phyloP scores from a whole-genome alignment of 1,140 invertebrate genomes.

The Dendrolimus punctatus region DNA sequence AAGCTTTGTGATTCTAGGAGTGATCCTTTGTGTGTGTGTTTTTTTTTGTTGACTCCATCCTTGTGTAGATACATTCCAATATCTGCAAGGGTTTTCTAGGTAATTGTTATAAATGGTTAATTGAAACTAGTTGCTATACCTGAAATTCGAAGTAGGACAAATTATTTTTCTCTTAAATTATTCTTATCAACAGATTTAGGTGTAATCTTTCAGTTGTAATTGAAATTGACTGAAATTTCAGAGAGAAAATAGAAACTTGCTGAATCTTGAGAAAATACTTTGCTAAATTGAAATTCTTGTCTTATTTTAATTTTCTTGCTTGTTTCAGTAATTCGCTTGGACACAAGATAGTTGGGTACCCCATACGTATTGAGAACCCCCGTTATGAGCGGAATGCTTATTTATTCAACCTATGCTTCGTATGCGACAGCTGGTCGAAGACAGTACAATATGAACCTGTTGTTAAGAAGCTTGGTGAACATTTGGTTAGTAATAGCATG shows the following conservation, averaged over 20 bases:
- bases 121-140: too few relatives aligned
- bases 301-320: constrained; percentile 2
- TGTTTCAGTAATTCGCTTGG: constrained; percentile 81
- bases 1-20: too few relatives aligned
- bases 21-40: too few relatives aligned
- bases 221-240: too few relatives aligned
- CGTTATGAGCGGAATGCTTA: constrained; percentile 95
- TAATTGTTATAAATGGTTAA: too few relatives aligned
- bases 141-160: too few relatives aligned
- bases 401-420: constrained; percentile 96
- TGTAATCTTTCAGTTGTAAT: too few relatives aligned
- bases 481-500: constrained; percentile 76
- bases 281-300: background rate
- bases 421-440: constrained; percentile 89
- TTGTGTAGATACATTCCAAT: too few relatives aligned
- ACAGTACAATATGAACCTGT: constrained; percentile 95
- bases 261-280: background rate
- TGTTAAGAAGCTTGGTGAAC: constrained; percentile 93
- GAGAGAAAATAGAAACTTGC: background rate
- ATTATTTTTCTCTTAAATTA: too few relatives aligned
- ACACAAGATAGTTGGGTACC: constrained; percentile 94
- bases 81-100: too few relatives aligned
- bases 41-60: too few relatives aligned
- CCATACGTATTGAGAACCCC: constrained; percentile 89
- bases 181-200: too few relatives aligned